Base-by-base conservation (phyloP, 2,113 vertebrate species). In the Odontesthes bonariensis region DNA sequence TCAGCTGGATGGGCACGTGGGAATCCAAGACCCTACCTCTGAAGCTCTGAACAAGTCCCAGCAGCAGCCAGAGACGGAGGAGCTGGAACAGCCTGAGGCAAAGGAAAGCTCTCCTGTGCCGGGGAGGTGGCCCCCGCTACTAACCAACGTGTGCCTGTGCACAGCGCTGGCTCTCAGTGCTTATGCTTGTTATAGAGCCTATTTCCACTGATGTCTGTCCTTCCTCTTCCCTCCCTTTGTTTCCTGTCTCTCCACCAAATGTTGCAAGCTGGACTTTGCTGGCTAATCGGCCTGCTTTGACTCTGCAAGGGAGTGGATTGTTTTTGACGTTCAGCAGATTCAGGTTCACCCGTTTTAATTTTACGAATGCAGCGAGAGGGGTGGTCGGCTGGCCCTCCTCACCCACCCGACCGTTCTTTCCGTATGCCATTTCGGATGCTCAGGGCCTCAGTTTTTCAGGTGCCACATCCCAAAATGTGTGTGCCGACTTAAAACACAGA, bases 381-480 rank as follows among this genome's bases (percentile, higher is more conserved):
- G 87, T 8, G 40, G 74, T 86, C 80, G 86, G 74, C 54, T 22
- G 73, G 84, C 75, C 4, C 55, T 59, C 31, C 10, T 76, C n/a
- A 69, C 53, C 65, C 69, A 75, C 73, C 65, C 53, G 61, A 83
- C 76, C 42, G 0, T 93, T 92, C 80, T 93, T 91, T 94, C 87
- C 89, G 83, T 94, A 81, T 71, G 91, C 92, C 92, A 84, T 93
- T 89, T 91, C 92, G 90, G 92, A 94, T 92, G 95, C 98, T 98
- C 98, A 98, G 97, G 97, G 96, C 95, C 95, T 96, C 94, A 92
- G 93, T 93, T 95, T 73, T 95, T 97, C 95, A 97, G 96, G 96
- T 92, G 89, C 92, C 79, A 60, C 80, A 66, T 77, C 89, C 81
- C 75, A 78, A 83, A 38, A 88, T 60, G 73, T 52, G 67, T 64